Evolutionary conservation across 2,113 vertebrate genomes (phyloP), one percentile per base, ranked within the genome.

Genomic region (Stomatorhinus ivindoensis): DNA sequence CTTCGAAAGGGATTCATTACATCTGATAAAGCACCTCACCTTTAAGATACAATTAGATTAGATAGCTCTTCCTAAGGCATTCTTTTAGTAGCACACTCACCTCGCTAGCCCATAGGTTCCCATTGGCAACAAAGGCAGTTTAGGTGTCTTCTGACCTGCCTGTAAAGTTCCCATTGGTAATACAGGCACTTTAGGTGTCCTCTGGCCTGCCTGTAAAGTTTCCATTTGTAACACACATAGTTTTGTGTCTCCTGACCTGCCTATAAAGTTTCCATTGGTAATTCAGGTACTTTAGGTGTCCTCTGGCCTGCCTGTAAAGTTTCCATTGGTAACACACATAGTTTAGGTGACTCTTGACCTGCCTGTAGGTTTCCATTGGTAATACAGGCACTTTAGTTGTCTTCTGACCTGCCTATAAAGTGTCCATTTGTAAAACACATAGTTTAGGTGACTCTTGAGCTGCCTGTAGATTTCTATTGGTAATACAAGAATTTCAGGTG

Each of bases 1-100:
- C 39, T 87, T 87, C 10, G 15, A 87, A 50, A 87, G 48, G 86
- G 48, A 87, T 87, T 87, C 27, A 58, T 87, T 27, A 87, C 50
- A 87, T 53, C 17, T 21, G 44, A 86, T 86, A 31, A 24, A 85
- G 82, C 42, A 44, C 19, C 82, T 85, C 82, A 85, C 44, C 83
- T 86, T 48, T 42, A 42, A 80, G 73, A 35, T 39, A 80, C 31
- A 17, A 42, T 80, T 42, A 19, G 35, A 39, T 35, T 80, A 86
- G 46, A 86, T 86, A 27, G 24, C 21, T 21, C 83, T 86, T 47
- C 83, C 47, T 86, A 47, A 86, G 83, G n/a, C 83, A 47, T 39
- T 80, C 73, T 42, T 2, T 19, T 80, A 39, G 35, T 80, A 21
- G 31, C 13, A 76, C 31, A 19, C 1, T 35, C 73, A 76, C 73